phyloP scores from a whole-genome alignment of 1,140 invertebrate species.

The Chironomus tepperi region DNA sequence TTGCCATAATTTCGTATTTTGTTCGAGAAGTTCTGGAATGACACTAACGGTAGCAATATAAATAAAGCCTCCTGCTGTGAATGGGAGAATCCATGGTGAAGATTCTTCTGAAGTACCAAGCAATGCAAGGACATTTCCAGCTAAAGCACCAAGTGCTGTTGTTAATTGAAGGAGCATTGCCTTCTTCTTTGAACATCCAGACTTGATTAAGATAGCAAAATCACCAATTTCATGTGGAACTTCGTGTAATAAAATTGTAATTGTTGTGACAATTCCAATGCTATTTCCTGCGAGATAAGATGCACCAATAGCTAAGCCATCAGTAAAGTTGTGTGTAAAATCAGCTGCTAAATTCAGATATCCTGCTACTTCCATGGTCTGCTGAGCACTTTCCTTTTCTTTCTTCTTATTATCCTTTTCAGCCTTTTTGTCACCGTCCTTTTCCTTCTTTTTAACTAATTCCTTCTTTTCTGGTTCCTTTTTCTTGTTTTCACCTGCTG shows the following conservation, averaged over 20 bases:
- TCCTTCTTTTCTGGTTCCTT: slow-evolving; percentile 33
- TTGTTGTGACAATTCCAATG: slow-evolving; percentile 82
- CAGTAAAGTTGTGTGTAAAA: slow-evolving; percentile 95
- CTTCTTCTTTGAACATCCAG: slow-evolving; percentile 83
- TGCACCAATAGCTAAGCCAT: slow-evolving; percentile 89
- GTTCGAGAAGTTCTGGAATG: slow-evolving; percentile 83
- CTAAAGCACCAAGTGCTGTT: slow-evolving; percentile 89
- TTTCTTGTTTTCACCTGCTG: slow-evolving; percentile 32
- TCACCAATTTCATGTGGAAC: slow-evolving; percentile 97
- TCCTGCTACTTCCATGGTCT: slow-evolving; percentile 64
- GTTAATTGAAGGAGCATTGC: slow-evolving; percentile 85
- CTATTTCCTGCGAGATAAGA: slow-evolving; percentile 83
- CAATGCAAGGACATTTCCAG: slow-evolving; percentile 81
- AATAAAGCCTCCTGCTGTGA: slow-evolving; percentile 92
- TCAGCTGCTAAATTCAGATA: slow-evolving; percentile 94
- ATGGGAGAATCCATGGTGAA: slow-evolving; percentile 90
- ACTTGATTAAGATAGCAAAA: slow-evolving; percentile 90
- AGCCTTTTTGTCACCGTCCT: slow-evolving; percentile 38
- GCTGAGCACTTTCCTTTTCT: slow-evolving; percentile 37
- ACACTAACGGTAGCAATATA: slow-evolving; percentile 92
- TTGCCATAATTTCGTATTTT: slow-evolving; percentile 55
- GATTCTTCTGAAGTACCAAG: slow-evolving; percentile 50
- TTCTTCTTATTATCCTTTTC: slow-evolving; percentile 40
- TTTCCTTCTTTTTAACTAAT: slow-evolving; percentile 35
- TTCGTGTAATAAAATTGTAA: slow-evolving; percentile 87